Evolutionary conservation across 1,140 invertebrate species (phyloP), one percentile per base, ranked within the genome.

Genomic region (Steinernema khuongi): DNA sequence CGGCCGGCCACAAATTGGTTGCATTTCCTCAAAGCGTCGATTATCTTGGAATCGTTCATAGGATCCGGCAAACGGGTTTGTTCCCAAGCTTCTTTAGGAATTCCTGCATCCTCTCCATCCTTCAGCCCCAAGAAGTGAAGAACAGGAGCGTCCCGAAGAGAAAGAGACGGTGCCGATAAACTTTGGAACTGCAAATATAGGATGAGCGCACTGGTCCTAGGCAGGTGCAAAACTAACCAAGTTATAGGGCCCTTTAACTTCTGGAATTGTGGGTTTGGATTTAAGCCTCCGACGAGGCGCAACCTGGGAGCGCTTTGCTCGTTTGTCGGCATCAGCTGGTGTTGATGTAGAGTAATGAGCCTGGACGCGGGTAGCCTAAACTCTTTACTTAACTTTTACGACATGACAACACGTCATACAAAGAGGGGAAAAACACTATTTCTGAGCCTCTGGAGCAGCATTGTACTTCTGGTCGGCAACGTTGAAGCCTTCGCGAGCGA

Each of bases 401-500:
- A n/a, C n/a, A n/a, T n/a, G n/a, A n/a, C n/a, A n/a, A n/a, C n/a
- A 60, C 2, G 26, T n/a, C 50, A 22, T 60, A 60, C 50, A 60
- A 60, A 7, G 4, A 60, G 50, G 7, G n/a, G n/a, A n/a, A 60
- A 17, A 26, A 14, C 4, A 60, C 22, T 60, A 60, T 26, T 60
- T 60, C 50, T 60, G 7, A 60, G 50, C 19, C 50, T 60, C 50
- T 11, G 50, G 7, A 60, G 50, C 50, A 60, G 50, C 50, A 60
- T 60, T 60, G 50, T 60, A 60, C 19, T 60, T 60, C 7, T 60
- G 7, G 19, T 60, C 50, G 50, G 50, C 50, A 22, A 60, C 26
- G 50, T 60, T 60, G 50, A 60, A 60, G 7, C 50, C 50, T 60
- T 60, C 50, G 50, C 50, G 50, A 7, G 50, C 50, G 19, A 60